These are phyloP conservation scores for Micronycteris hirsuta DNA, from an alignment of 2,113 vertebrate species.

Conservation along the genomic window DNA sequence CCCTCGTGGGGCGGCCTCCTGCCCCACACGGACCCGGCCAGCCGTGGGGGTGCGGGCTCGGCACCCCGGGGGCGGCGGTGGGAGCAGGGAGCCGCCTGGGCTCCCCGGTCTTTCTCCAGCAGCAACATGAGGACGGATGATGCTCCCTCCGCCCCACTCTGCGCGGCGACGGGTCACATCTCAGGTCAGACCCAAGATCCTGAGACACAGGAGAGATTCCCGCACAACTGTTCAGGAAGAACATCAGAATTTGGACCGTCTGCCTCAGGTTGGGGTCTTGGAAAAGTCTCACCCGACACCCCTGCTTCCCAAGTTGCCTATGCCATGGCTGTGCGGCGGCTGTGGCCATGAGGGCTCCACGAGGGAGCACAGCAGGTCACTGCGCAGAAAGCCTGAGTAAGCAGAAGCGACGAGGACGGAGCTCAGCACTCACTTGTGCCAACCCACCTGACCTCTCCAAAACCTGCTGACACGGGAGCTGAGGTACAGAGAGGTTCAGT, in stretches of 20 bases:
- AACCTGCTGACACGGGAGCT: too few relatives aligned
- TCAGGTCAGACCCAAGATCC: not conserved
- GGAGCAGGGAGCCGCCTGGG: too few relatives aligned
- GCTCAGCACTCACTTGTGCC: too few relatives aligned
- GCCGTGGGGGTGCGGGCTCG: too few relatives aligned
- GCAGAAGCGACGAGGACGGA: too few relatives aligned
- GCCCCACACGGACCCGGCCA: not conserved
- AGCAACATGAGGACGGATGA: fast-evolving
- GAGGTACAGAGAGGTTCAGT: too few relatives aligned
- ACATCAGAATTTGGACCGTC: not conserved
- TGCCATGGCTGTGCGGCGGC: not conserved
- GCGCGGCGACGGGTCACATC: not conserved
- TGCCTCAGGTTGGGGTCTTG: not conserved
- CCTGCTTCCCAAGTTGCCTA: not conserved
- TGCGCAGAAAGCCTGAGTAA: too few relatives aligned
- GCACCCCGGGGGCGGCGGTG: too few relatives aligned
- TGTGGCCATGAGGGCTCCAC: too few relatives aligned
- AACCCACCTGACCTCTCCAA: too few relatives aligned
- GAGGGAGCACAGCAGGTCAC: too few relatives aligned
- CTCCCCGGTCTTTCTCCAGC: not conserved
- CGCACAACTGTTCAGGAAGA: not conserved
- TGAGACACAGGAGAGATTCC: not conserved
- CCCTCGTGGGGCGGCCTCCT: not conserved
- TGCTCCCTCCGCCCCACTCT: not conserved
- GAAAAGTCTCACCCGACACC: too few relatives aligned